Evolutionary conservation across 2,888 invertebrate genomes (phyloP).

Genomic region (Lobophora halterata): DNA sequence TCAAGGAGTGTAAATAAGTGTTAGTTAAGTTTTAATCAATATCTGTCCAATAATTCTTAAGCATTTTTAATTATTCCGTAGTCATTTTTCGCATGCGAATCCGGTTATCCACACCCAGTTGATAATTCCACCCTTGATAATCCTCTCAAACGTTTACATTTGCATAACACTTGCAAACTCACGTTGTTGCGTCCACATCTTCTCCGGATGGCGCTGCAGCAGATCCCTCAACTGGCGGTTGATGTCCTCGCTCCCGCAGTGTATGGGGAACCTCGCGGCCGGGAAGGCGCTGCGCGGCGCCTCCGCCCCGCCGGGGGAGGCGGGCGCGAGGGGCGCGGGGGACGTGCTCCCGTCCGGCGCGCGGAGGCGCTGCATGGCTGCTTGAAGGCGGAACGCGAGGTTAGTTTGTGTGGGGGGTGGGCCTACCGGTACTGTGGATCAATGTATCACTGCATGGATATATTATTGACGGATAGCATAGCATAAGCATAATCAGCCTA

Average conservation of each 20-base stretch:
- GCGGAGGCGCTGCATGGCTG: conserved; percentile 74
- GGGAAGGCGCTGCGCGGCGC: conserved; percentile 66
- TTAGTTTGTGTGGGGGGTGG: conserved; percentile 26
- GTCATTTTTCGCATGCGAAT: no score
- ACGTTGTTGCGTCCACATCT: conserved; percentile 81
- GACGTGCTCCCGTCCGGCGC: conserved; percentile 45
- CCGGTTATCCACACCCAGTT: no score
- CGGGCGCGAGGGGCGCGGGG: conserved; percentile 35
- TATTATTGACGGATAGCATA: no score
- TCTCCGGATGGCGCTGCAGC: conserved; percentile 87
- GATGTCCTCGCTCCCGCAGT: conserved; percentile 76
- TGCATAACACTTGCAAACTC: no score
- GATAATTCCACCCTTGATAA: no score
- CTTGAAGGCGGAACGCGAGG: conserved; percentile 37
- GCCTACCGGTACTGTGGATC: conserved; percentile 20
- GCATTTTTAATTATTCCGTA: no score
- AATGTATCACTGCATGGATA: conserved; percentile 48
- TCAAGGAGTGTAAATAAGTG: no score
- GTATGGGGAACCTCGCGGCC: conserved; percentile 70
- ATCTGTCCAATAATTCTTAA: no score
- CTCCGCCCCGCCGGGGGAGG: conserved; percentile 46
- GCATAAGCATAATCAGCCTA: no score
- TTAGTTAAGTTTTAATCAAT: no score
- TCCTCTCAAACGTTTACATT: no score
- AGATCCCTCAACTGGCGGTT: conserved; percentile 90